Evolutionary conservation across 2,113 vertebrate genomes (phyloP), one percentile per base, ranked within the genome.

Genomic region (Oryzias woworae): DNA sequence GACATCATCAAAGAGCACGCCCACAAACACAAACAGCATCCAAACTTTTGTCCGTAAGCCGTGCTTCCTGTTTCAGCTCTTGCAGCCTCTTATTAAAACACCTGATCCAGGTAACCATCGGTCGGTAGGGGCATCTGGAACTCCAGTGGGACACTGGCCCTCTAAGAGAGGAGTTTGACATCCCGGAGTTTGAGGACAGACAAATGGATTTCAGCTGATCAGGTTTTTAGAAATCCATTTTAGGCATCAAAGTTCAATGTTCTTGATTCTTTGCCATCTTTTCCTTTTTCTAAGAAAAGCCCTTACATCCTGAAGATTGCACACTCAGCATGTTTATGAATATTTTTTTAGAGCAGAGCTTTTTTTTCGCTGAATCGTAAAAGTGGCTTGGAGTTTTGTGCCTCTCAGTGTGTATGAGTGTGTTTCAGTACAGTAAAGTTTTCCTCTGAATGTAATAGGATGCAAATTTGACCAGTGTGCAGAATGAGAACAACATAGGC

Each of bases 281-380:
- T 48, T 61, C 57, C 80, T 66, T 52, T 73, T 64, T 77, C 44
- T 24, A 54, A 26, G 79, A 68, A 66, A 31, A 78, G 64, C 57
- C 44, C 46, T 54, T 2, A 3, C 57, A 49, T 60, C 61, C 46
- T 26, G 15, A 22, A 63, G 57, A 80, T 45, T 2, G 68, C 76
- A 14, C 48, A 78, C 75, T 88, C 84, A 87, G 88, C 83, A 1
- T 71, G 55, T 83, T 84, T 63, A 50, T 69, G 66, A 58, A 31
- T 46, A 58, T 57, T 83, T 76, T 78, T 77, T 56, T 69, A 20
- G 20, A 20, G 20, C 1, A 52, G 16, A 54, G 48, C 55, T 49
- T 17, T 28, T 73, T 85, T 77, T 87, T 85, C 83, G 86, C 88
- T 88, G 88, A 88, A 81, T 84, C 48, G 77, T 83, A 69, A 18